A percentile compares a stretch with the other conserved stretches of the same genome.
phyloP scores from a whole-genome alignment of 2,797 vertebrate species.

The Danio jaintianensis region DNA sequence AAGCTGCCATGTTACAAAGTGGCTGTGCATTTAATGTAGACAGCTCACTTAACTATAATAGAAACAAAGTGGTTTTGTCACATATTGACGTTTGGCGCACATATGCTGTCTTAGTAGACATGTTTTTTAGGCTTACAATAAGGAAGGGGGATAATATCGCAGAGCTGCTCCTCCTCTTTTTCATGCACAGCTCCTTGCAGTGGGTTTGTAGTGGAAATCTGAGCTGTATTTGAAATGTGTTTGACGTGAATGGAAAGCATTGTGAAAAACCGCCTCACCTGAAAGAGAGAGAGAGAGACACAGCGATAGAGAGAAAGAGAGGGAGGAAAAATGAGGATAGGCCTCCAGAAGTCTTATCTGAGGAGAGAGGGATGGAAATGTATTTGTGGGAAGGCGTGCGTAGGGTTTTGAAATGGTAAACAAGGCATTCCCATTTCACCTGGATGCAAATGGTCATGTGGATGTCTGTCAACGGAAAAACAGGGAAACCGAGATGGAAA shows the following conservation, averaged over 20 bases:
- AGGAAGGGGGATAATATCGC: neutral
- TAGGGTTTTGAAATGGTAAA: conserved; percentile 38
- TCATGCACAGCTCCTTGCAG: conserved; percentile 34
- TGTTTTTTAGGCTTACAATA: too few species aligned
- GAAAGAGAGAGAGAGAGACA: conserved; percentile 26
- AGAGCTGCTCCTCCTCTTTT: conserved; percentile 23
- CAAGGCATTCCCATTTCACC: conserved; percentile 30
- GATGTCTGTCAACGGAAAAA: conserved; percentile 32
- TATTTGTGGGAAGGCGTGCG: conserved; percentile 24
- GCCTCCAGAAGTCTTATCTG: conserved; percentile 22
- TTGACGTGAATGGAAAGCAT: conserved; percentile 44
- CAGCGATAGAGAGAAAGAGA: conserved; percentile 28
- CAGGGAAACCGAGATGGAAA: conserved; percentile 18
- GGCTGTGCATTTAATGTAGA: neutral
- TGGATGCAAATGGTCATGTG: conserved; percentile 44
- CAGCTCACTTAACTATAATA: too few species aligned
- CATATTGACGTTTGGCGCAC: neutral
- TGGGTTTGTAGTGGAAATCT: conserved; percentile 48
- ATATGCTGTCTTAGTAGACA: too few species aligned
- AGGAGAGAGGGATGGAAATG: conserved; percentile 29
- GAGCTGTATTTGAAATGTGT: conserved; percentile 42
- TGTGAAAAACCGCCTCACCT: conserved; percentile 31
- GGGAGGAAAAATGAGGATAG: conserved; percentile 20
- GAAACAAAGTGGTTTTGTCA: neutral
- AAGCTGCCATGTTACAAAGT: neutral